A percentile compares a stretch with the other conserved stretches of the same genome.
Evolutionary conservation across 2,888 invertebrate genomes (phyloP).

Genomic region (Pinctada fucata): DNA sequence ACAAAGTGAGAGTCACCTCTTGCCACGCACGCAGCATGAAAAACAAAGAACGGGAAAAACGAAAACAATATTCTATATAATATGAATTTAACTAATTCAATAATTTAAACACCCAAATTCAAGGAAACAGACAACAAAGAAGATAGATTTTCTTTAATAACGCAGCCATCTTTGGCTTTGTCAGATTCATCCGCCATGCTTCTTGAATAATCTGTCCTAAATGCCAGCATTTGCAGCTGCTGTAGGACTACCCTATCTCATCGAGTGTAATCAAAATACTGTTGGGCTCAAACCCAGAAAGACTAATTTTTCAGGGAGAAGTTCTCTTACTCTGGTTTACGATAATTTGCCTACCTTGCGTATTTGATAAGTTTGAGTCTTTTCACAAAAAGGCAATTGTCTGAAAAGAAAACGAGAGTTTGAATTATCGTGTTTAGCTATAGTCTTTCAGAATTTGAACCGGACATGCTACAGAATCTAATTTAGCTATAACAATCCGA

Average conservation of each 20-base stretch:
- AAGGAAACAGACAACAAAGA: background rate
- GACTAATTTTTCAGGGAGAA: constrained; percentile 4
- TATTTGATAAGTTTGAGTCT: constrained; percentile 8
- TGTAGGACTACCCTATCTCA: constrained; percentile 8
- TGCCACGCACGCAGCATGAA: too few relatives aligned
- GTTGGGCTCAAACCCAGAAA: background rate
- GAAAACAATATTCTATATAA: too few relatives aligned
- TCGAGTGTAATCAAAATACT: constrained; percentile 3
- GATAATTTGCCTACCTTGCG: constrained; percentile 1
- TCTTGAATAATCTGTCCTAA: constrained; percentile 6
- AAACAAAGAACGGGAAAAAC: too few relatives aligned
- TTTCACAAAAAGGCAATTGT: constrained; percentile 2
- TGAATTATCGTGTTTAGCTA: background rate
- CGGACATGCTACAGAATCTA: background rate
- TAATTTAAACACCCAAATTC: too few relatives aligned
- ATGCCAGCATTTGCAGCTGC: constrained; percentile 2
- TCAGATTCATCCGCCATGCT: constrained; percentile 6
- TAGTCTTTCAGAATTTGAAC: constrained; percentile 5
- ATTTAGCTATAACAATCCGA: background rate
- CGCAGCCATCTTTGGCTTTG: constrained; percentile 8
- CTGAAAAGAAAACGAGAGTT: background rate
- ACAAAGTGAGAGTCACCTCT: too few relatives aligned
- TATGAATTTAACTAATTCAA: too few relatives aligned
- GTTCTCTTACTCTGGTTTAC: constrained; percentile 10
- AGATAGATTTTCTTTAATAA: background rate